Base-by-base conservation (phyloP, 2,113 vertebrate species). In the Struthidea cinerea region DNA sequence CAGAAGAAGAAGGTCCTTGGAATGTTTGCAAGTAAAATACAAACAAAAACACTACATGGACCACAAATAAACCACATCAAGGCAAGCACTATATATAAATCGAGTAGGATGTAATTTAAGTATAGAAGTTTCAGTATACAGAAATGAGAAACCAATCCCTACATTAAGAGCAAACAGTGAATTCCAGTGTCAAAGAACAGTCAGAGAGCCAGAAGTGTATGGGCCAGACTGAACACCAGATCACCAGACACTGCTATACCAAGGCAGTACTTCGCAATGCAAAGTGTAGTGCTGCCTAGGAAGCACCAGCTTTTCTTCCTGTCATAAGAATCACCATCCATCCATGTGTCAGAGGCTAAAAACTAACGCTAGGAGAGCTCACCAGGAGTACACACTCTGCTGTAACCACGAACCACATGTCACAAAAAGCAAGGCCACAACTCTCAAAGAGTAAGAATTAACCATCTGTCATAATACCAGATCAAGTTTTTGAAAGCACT, bases 331-430 rank as follows among this genome's bases (percentile, higher is more conserved):
- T 41, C 59, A 61, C 3, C 39, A 70, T 6, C 4, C 28, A 84
- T 11, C 19, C 0, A 0, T 21, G 57, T 2, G 11, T 24, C 46
- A 84, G 16, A 78, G 11, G 75, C 6, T n/a, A 33, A 70, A 75
- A 90, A 11, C 22, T 28, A 33, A 10, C 37, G 33, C 46, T 9
- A 28, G 21, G 63, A 74, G 24, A 82, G 65, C 56, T 82, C 74
- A 53, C 24, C 23, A 78, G 42, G 37, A 87, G 87, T 35, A 69
- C 24, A 57, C n/a, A 20, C 39, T 30, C 41, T 78, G 65, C 37
- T 50, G 11, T 20, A 78, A 78, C 24, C 17, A 82, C 2, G 1
- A 78, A 78, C 24, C 17, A 82, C 2, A 1, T 28, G 24, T 28
- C 41, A 73, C 26, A 84, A 68, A 93, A 86, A 71, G 4, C 5